Conservation (phyloP, 2,797 vertebrate species). For the Notolabrus celidotus region DNA sequence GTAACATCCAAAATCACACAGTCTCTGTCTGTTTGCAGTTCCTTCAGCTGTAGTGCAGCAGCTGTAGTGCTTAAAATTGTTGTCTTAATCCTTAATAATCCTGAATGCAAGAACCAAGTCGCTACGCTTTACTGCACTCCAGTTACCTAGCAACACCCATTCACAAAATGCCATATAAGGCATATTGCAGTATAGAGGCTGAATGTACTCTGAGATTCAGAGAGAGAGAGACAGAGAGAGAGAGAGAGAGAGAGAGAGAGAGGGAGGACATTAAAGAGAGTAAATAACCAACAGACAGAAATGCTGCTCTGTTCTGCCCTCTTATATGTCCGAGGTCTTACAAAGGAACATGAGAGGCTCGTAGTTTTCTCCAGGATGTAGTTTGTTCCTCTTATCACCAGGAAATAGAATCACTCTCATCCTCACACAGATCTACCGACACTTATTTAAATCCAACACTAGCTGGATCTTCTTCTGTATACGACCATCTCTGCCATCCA, state of each 20-base stretch:
- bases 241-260: slow-evolving; percentile 27
- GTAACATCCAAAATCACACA: not conserved
- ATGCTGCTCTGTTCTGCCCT: not conserved
- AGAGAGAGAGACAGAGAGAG: slow-evolving; percentile 25
- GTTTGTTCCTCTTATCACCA: not conserved
- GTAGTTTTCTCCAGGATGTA: not conserved
- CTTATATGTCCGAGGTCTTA: not conserved
- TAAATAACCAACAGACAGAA: slow-evolving; percentile 33
- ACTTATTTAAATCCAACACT: not conserved
- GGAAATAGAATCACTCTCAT: slow-evolving; percentile 7
- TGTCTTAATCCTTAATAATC: slow-evolving; percentile 61
- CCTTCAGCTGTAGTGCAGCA: slow-evolving; percentile 13
- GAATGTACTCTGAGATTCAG: slow-evolving; percentile 36
- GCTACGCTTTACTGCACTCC: slow-evolving; percentile 71
- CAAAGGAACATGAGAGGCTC: not conserved
- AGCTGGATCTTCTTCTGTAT: not conserved
- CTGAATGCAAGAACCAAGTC: slow-evolving; percentile 62
- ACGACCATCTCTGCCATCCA: not conserved
- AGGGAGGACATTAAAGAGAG: slow-evolving; percentile 30
- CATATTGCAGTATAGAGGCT: slow-evolving; percentile 59
- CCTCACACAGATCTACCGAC: not conserved
- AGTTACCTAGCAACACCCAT: slow-evolving; percentile 83
- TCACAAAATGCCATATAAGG: slow-evolving; percentile 77
- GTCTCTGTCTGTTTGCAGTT: not conserved
- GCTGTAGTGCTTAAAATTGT: slow-evolving; percentile 22